Percentiles rank a stretch among this genome's conserved stretches.
These are phyloP conservation scores for Rotaria magnacalcarata DNA, from an alignment of 2,888 invertebrate genomes.

Conservation along the genomic window DNA sequence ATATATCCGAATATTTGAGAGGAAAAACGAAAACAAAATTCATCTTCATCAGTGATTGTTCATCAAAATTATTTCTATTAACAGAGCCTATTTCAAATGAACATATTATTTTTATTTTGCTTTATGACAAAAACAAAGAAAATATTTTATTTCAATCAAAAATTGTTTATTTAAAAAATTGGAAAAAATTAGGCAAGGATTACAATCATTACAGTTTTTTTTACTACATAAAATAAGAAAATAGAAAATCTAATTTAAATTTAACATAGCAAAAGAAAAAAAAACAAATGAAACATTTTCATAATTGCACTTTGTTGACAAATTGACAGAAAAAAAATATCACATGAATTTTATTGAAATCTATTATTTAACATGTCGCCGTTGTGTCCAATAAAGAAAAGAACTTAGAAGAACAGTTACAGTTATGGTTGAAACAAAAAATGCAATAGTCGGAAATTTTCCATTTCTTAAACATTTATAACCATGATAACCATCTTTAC, in stretches of 20 bases:
- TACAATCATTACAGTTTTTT: background rate
- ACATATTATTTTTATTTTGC: background rate
- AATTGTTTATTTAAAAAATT: background rate
- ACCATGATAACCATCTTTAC: constrained; percentile 51
- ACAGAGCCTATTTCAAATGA: too few relatives aligned
- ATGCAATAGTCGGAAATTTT: constrained; percentile 49
- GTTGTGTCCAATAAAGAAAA: constrained; percentile 50
- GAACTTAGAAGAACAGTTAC: constrained; percentile 49
- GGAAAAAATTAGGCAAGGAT: background rate
- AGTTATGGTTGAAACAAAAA: constrained; percentile 48
- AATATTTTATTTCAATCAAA: background rate
- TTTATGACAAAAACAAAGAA: background rate
- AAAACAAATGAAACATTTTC: background rate
- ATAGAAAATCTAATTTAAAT: background rate
- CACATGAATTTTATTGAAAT: background rate
- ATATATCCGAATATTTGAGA: too few relatives aligned
- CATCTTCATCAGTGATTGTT: too few relatives aligned
- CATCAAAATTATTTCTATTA: too few relatives aligned
- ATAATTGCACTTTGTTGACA: background rate
- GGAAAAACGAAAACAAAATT: too few relatives aligned
- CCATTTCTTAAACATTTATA: constrained; percentile 53
- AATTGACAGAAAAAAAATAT: too few relatives aligned
- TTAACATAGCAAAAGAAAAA: background rate
- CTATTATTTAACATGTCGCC: constrained; percentile 48
- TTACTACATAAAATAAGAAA: background rate